phyloP scores from a whole-genome alignment of 1,140 invertebrate species.

The Rhagoletis pomonella region DNA sequence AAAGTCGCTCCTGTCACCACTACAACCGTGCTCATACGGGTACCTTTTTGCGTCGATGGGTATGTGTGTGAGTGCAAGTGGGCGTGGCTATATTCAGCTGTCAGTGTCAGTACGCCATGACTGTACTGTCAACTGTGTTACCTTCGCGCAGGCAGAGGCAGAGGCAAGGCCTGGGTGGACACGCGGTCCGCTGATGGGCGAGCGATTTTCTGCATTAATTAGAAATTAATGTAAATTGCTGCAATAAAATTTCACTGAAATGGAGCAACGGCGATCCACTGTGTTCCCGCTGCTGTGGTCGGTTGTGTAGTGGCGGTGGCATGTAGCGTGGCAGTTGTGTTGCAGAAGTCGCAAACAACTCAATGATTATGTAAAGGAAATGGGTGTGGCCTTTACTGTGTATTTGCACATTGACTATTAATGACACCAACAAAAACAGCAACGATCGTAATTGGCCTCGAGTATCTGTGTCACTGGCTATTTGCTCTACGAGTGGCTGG shows the following conservation, averaged over 20 bases:
- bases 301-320: background rate
- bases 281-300: slow-evolving; percentile 11
- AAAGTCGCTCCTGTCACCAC: slow-evolving; percentile 48
- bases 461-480: slow-evolving; percentile 47
- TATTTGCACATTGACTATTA: slow-evolving; percentile 52
- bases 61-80: background rate
- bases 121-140: slow-evolving; percentile 12
- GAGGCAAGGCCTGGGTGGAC: background rate
- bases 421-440: background rate
- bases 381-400: slow-evolving; percentile 18
- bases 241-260: slow-evolving; percentile 54
- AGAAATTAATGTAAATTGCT: slow-evolving; percentile 56
- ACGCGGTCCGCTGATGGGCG: background rate
- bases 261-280: slow-evolving; percentile 15
- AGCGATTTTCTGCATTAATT: slow-evolving; percentile 54
- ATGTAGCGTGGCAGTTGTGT: background rate
- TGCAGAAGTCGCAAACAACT: slow-evolving; percentile 23
- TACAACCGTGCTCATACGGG: background rate
- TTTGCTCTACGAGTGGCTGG: background rate
- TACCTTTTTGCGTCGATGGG: no score
- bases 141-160: background rate
- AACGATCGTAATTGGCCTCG: slow-evolving; percentile 41
- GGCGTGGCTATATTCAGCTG: background rate
- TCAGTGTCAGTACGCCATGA: slow-evolving; percentile 23
- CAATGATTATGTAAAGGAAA: slow-evolving; percentile 48